These are phyloP conservation scores for Patella pellucida DNA, from an alignment of 2,888 invertebrate genomes.

Conservation along the genomic window DNA sequence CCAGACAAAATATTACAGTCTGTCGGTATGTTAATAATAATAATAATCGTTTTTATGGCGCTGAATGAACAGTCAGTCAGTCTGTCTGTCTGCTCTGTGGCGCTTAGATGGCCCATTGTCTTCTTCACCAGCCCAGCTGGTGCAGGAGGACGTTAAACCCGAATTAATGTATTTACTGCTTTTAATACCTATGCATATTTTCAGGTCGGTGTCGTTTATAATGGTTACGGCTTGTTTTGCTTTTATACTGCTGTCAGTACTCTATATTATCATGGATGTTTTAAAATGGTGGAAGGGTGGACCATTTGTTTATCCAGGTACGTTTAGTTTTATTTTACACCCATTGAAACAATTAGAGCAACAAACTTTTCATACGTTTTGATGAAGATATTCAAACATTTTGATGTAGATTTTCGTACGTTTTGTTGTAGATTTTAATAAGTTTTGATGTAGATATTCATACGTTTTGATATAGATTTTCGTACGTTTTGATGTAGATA, in stretches of 20 bases:
- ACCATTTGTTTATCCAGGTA: conserved; percentile 67
- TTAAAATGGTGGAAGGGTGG: conserved; percentile 58
- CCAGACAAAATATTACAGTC: no score
- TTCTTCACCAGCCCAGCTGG: no score
- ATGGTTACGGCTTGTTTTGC: conserved; percentile 58
- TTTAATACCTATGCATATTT: conserved; percentile 13
- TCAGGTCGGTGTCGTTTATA: conserved; percentile 62
- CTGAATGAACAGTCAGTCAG: no score
- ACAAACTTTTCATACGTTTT: background rate
- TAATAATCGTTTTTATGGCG: no score
- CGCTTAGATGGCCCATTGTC: background rate
- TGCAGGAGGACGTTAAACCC: background rate
- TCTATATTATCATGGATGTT: conserved; percentile 62
- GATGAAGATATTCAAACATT: background rate
- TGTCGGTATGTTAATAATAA: no score
- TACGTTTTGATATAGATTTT: no score
- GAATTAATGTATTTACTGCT: background rate
- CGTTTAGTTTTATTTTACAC: conserved; percentile 1
- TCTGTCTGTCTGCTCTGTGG: no score
- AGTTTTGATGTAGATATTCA: no score
- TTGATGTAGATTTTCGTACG: background rate
- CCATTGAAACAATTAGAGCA: background rate
- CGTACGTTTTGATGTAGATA: no score
- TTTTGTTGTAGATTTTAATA: no score
- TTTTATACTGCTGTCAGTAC: conserved; percentile 49